Base-by-base conservation (phyloP, 1,140 invertebrate species). In the Cotesia typhae region DNA sequence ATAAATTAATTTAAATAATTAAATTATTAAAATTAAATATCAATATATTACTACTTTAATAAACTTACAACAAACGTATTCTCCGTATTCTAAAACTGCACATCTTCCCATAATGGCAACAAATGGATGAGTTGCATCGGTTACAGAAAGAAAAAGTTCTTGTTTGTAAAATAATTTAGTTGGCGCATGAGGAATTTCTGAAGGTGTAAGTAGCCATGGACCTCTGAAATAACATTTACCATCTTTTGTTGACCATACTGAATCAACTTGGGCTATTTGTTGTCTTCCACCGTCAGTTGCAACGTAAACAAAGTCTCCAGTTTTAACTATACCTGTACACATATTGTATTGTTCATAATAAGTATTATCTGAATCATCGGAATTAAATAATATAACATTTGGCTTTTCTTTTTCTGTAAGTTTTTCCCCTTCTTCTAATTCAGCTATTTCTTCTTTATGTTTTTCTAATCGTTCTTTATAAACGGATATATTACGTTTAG, bases 301-400 rank as follows among this genome's bases (percentile, higher is more conserved):
- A 9, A 98, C 95, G 84, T 97, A 98, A 38, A 98, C 95, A 87
- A 93, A 97, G 86, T 99, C 97, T 10, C 96, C 97, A 59, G 92
- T 94, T 90, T 96, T 94, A 70, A 97, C 90, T 38, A 93, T 89
- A 35, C 95, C 94, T 51, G 91, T 92, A 78, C 92, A 94, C 0
- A 94, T 93, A 80, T 94, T 95, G 81, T 94, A 96, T 82, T 98
- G 97, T 85, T 98, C 95, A 84, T 95, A 98, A 84, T 96, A 97
- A 0, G 90, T 92, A 83, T 92, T 92, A 72, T 93, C 94, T 71
- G 93, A 90, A 79, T 93, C 92, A 52, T 88, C 86, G 1, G 90
- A 82, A 78, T 90, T 90, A 79, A 91, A 92, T 69, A 92, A 86
- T 55, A 94, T 90, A 57, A 94, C 90, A 84, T 94, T 93, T 52